Conservation (phyloP, 2,888 invertebrate genomes). For the Campopleginae sp. region DNA sequence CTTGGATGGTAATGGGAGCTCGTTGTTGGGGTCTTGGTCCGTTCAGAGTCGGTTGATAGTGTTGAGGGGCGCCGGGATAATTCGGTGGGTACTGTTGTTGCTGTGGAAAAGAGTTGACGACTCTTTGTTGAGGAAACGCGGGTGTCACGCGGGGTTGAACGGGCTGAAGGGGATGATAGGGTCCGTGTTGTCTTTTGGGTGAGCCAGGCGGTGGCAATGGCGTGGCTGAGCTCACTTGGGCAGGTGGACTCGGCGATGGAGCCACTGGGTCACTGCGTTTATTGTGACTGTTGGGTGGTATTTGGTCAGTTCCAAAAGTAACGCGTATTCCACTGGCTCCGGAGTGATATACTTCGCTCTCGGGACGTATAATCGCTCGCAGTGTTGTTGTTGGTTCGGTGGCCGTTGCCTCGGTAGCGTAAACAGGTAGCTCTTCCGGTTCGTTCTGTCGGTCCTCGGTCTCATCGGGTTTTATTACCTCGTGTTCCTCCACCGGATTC, state of each 20-base stretch:
- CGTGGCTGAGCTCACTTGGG: slow-evolving; percentile 73
- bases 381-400: slow-evolving; percentile 91
- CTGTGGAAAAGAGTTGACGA: slow-evolving; percentile 83
- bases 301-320: slow-evolving; percentile 90
- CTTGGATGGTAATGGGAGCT: slow-evolving; percentile 80
- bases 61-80: slow-evolving; percentile 70
- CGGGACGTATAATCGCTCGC: slow-evolving; percentile 93
- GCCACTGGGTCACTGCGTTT: slow-evolving; percentile 79
- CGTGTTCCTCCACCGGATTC: slow-evolving; percentile 89
- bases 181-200: slow-evolving; percentile 82
- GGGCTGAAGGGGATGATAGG: slow-evolving; percentile 80
- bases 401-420: slow-evolving; percentile 85
- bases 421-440: slow-evolving; percentile 86
- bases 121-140: slow-evolving; percentile 82
- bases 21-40: slow-evolving; percentile 75
- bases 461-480: slow-evolving; percentile 82
- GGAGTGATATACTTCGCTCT: slow-evolving; percentile 92
- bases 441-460: slow-evolving; percentile 72
- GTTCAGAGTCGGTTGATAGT: slow-evolving; percentile 66
- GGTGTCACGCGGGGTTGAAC: slow-evolving; percentile 78
- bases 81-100: slow-evolving; percentile 75
- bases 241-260: slow-evolving; percentile 80
- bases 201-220: slow-evolving; percentile 73
- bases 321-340: slow-evolving; percentile 92
- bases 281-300: slow-evolving; percentile 82